phyloP scores from a whole-genome alignment of 2,113 vertebrate genomes.

The Rhadina sibilatrix region DNA sequence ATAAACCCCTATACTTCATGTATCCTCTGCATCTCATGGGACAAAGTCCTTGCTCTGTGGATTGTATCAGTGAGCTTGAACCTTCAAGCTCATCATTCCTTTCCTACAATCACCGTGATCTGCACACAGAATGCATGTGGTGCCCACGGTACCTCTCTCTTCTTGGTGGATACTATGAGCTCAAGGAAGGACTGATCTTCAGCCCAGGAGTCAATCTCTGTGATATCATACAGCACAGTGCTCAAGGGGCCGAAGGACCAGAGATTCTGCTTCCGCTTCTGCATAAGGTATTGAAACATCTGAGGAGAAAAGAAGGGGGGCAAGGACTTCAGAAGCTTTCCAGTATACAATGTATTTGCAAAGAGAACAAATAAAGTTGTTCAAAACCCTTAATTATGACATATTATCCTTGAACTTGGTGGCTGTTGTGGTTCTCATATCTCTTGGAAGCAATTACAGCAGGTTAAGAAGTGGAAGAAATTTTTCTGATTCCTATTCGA shows the following conservation, averaged over 20 bases:
- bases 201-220: constrained; percentile 93
- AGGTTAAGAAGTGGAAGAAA: not conserved
- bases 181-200: constrained; percentile 90
- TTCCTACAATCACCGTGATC: not conserved
- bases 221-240: constrained; percentile 90
- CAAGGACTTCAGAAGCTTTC: not conserved
- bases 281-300: constrained; percentile 93
- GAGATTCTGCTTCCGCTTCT: constrained; percentile 83
- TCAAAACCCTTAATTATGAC: not conserved
- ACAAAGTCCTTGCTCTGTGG: not conserved
- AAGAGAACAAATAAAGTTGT: not conserved
- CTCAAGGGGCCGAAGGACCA: constrained; percentile 87
- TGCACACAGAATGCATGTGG: not conserved
- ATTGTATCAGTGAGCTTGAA: not conserved
- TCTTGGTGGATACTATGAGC: constrained; percentile 87
- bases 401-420: not conserved
- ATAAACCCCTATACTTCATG: not conserved
- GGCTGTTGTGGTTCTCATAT: not conserved
- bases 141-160: constrained; percentile 78
- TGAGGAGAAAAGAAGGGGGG: constrained; percentile 40
- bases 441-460: not conserved
- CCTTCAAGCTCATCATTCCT: not conserved
- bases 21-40: not conserved
- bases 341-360: not conserved
- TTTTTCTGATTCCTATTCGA: not conserved